A percentile compares a stretch with the other conserved stretches of the same genome.
Conservation (phyloP, 1,140 invertebrate genomes). For the Apocrypta bakeri region DNA sequence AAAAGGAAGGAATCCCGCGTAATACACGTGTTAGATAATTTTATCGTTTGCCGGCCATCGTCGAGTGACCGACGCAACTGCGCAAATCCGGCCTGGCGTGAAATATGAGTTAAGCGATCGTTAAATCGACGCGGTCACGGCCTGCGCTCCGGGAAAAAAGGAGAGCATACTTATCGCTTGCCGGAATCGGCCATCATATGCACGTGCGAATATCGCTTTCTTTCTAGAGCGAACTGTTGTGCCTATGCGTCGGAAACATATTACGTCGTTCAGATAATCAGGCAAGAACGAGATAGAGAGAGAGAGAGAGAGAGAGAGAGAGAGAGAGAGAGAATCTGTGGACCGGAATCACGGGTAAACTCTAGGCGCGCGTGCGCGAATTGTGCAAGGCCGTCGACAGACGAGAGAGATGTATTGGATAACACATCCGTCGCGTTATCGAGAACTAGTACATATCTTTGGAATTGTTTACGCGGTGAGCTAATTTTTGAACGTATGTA, state of each 20-base stretch:
- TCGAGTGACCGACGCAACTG: slow-evolving; percentile 2
- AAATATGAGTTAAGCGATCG: slow-evolving; percentile 62
- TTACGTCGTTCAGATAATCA: not conserved
- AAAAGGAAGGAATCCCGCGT: slow-evolving; percentile 20
- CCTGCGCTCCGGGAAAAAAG: slow-evolving; percentile 6
- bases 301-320: not conserved
- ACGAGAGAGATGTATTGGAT: slow-evolving; percentile 40
- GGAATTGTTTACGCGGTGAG: too few relatives aligned
- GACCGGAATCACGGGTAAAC: slow-evolving; percentile 53
- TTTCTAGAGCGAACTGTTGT: not conserved
- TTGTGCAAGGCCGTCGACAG: slow-evolving; percentile 45
- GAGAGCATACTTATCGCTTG: not conserved
- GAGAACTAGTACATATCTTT: too few relatives aligned
- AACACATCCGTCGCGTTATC: slow-evolving; percentile 44
- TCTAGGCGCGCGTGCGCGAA: not conserved
- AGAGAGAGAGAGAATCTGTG: slow-evolving; percentile 30
- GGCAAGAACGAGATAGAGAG: too few relatives aligned
- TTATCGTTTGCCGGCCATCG: slow-evolving; percentile 14
- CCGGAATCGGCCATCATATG: not conserved
- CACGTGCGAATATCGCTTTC: not conserved
- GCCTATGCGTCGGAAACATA: not conserved
- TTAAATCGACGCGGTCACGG: slow-evolving; percentile 55
- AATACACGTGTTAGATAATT: slow-evolving; percentile 49
- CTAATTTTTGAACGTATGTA: too few relatives aligned
- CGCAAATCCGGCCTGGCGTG: slow-evolving; percentile 46